A percentile compares a stretch with the other conserved stretches of the same genome.
Evolutionary conservation across 2,113 vertebrate genomes (phyloP).

Genomic region (Rhinichthys klamathensis): DNA sequence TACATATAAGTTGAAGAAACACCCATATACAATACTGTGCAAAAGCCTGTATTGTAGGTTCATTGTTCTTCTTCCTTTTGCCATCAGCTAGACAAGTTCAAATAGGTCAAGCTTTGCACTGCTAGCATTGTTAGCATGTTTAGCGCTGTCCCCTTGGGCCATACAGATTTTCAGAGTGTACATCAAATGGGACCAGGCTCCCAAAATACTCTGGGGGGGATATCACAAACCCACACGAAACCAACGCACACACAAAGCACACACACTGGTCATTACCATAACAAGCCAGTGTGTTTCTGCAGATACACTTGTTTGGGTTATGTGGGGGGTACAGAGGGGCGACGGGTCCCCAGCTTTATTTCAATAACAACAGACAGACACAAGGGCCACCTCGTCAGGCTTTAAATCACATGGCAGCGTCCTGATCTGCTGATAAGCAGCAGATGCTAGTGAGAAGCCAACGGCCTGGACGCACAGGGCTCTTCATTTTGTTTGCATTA

Average conservation of each 20-base stretch:
- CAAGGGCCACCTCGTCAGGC: constrained; percentile 74
- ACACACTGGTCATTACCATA: constrained; percentile 78
- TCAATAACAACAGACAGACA: constrained; percentile 82
- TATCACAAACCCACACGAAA: constrained; percentile 44
- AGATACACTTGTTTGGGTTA: constrained; percentile 82
- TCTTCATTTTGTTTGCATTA: constrained; percentile 62
- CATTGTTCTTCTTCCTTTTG: constrained; percentile 22
- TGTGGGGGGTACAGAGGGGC: constrained; percentile 59
- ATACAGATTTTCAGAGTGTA: constrained; percentile 63
- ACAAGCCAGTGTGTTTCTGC: constrained; percentile 83
- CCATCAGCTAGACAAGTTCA: constrained; percentile 41
- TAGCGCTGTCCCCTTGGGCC: constrained; percentile 50
- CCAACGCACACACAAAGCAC: constrained; percentile 42
- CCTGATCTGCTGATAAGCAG: constrained; percentile 76
- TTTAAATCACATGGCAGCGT: constrained; percentile 78
- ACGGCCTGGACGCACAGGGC: constrained; percentile 50
- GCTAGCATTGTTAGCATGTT: constrained; percentile 55
- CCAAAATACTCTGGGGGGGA: constrained; percentile 55
- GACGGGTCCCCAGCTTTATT: constrained; percentile 72
- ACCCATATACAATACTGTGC: not conserved
- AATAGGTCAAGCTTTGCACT: constrained; percentile 15
- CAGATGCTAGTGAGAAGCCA: constrained; percentile 69
- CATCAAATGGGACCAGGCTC: constrained; percentile 46
- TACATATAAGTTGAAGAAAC: not conserved
- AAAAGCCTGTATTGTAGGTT: not conserved